phyloP scores from a whole-genome alignment of 2,888 invertebrate genomes.

The Caenorhabditis sulstoni region DNA sequence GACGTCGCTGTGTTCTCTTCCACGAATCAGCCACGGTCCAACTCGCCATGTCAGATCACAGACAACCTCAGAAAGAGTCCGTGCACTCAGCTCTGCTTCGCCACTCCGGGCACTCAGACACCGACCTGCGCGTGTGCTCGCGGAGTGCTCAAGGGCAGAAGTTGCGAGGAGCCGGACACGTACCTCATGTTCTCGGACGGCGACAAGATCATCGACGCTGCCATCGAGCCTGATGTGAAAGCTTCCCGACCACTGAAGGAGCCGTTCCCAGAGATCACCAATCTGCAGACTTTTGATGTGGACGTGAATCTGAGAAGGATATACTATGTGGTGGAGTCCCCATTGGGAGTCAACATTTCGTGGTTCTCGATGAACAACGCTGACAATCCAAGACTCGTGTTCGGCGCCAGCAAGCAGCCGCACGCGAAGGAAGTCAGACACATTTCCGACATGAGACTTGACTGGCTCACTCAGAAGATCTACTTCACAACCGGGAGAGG shows the following conservation, averaged over 20 bases:
- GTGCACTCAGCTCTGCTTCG: constrained; percentile 96
- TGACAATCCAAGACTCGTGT: constrained; percentile 73
- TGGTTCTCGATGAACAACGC: constrained; percentile 80
- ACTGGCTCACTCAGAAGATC: constrained; percentile 97
- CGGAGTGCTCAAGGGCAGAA: constrained; percentile 85
- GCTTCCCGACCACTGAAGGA: constrained; percentile 65
- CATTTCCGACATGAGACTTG: constrained; percentile 83
- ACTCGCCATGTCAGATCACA: constrained; percentile 80
- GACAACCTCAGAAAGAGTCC: constrained; percentile 79
- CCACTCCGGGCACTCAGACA: constrained; percentile 85
- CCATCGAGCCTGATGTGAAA: constrained; percentile 83
- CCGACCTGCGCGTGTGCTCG: constrained; percentile 93
- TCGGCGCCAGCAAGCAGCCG: constrained; percentile 70
- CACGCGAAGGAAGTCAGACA: constrained; percentile 70
- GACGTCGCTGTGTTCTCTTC: constrained; percentile 94
- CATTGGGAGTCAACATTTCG: constrained; percentile 78
- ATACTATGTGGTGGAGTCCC: constrained; percentile 78
- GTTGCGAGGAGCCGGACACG: constrained; percentile 86
- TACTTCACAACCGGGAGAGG: constrained; percentile 98
- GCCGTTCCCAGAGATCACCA: constrained; percentile 72
- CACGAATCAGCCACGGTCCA: constrained; percentile 87
- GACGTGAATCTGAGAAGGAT: constrained; percentile 76
- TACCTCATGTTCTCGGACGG: constrained; percentile 94
- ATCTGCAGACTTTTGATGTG: constrained; percentile 79
- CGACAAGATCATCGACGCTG: constrained; percentile 93